Evolutionary conservation across 2,888 invertebrate species (phyloP).

Genomic region (Erebia ligea): DNA sequence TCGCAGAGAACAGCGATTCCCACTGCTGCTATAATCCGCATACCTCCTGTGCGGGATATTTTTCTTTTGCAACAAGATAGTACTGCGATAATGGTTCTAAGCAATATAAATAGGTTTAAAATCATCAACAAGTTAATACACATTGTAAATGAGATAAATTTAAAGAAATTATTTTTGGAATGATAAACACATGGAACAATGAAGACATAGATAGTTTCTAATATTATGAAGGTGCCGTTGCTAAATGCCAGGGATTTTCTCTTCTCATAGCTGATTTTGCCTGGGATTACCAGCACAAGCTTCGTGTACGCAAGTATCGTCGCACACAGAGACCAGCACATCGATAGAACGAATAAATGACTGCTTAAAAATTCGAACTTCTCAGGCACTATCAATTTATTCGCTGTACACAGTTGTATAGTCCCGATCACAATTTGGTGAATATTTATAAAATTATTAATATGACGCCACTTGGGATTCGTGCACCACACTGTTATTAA

Average conservation of each 20-base stretch:
- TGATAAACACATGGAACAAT: constrained; percentile 27
- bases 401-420: constrained; percentile 32
- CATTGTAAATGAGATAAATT: background rate
- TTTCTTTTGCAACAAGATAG: constrained; percentile 30
- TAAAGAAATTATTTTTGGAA: background rate
- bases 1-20: constrained; percentile 42
- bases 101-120: constrained; percentile 34
- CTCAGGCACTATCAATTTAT: background rate
- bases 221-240: constrained; percentile 26
- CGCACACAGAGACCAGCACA: constrained; percentile 43
- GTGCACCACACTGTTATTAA: constrained; percentile 41
- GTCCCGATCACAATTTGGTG: constrained; percentile 42
- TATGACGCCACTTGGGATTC: constrained; percentile 41
- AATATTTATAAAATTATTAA: constrained; percentile 43
- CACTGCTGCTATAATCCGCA: constrained; percentile 23
- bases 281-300: constrained; percentile 38
- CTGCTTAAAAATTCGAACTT: background rate
- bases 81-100: constrained; percentile 31
- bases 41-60: constrained; percentile 24
- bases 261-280: constrained; percentile 40
- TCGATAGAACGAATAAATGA: constrained; percentile 27
- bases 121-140: constrained; percentile 21
- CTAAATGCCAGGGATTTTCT: constrained; percentile 32
- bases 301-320: constrained; percentile 39
- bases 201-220: constrained; percentile 21